Evolutionary conservation across 2,797 vertebrate genomes (phyloP).

Genomic region (Scyliorhinus canicula): DNA sequence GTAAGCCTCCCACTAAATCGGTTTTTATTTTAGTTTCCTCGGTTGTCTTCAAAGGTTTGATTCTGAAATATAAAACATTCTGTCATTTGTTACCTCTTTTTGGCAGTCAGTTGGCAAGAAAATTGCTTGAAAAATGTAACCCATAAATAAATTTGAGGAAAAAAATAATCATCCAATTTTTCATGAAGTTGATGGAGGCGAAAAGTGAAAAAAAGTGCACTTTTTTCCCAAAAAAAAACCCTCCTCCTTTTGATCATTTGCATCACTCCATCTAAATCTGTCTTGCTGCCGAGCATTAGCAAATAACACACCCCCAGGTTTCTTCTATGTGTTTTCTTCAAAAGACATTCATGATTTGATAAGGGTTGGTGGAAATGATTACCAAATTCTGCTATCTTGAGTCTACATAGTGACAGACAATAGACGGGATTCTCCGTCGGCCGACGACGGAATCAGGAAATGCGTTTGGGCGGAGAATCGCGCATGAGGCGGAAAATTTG

Average conservation of each 20-base stretch:
- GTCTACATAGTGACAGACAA: too few relatives aligned
- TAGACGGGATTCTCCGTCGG: too few relatives aligned
- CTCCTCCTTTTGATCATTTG: background rate
- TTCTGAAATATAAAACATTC: background rate
- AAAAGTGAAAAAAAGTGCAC: background rate
- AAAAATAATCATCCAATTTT: background rate
- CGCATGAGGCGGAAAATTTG: too few relatives aligned
- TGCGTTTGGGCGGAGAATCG: too few relatives aligned
- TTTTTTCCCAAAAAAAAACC: background rate
- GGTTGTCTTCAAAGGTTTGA: background rate
- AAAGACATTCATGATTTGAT: background rate
- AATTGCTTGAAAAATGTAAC: background rate
- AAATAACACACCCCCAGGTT: background rate
- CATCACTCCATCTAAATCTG: background rate
- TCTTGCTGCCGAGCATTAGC: background rate
- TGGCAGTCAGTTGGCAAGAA: too few relatives aligned
- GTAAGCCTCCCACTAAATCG: background rate
- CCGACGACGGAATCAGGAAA: too few relatives aligned
- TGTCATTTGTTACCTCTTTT: background rate
- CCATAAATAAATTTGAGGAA: background rate
- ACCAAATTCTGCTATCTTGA: too few relatives aligned
- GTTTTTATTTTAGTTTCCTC: background rate
- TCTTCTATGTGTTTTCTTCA: background rate
- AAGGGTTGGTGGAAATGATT: too few relatives aligned
- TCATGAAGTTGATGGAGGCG: background rate